Evolutionary conservation across 2,113 vertebrate genomes (phyloP).

Genomic region (Epinephelus moara): DNA sequence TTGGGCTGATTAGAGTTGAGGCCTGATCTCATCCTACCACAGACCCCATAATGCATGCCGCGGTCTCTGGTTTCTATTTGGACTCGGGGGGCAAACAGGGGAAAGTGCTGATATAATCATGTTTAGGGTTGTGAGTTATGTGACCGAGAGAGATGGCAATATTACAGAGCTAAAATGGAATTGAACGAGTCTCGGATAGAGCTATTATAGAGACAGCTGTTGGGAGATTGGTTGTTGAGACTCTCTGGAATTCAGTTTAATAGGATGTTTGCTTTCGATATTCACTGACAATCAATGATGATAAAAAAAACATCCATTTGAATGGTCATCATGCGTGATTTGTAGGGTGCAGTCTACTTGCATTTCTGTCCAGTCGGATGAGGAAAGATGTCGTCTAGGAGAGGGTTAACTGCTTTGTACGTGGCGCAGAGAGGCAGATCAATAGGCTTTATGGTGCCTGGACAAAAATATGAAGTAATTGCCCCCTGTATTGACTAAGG

Average conservation of each 20-base stretch:
- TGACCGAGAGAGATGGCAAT: slow-evolving; percentile 39
- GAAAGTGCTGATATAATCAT: slow-evolving; percentile 77
- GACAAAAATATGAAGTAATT: slow-evolving; percentile 73
- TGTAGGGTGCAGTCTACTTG: neutral
- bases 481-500: slow-evolving; percentile 61
- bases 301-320: slow-evolving; percentile 22
- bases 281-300: slow-evolving; percentile 15
- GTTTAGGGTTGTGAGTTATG: slow-evolving; percentile 65
- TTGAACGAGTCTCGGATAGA: slow-evolving; percentile 42
- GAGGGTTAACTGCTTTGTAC: slow-evolving; percentile 60
- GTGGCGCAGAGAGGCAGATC: slow-evolving; percentile 49
- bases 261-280: slow-evolving; percentile 38
- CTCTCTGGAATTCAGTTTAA: slow-evolving; percentile 23
- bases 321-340: slow-evolving; percentile 26
- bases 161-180: slow-evolving; percentile 56
- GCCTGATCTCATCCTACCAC: slow-evolving; percentile 77
- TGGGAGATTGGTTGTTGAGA: slow-evolving; percentile 38
- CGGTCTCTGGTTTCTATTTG: slow-evolving; percentile 70
- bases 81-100: slow-evolving; percentile 47
- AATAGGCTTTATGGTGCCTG: slow-evolving; percentile 69
- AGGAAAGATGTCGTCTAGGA: slow-evolving; percentile 20
- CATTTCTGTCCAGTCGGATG: slow-evolving; percentile 35
- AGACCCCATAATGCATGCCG: slow-evolving; percentile 64
- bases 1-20: slow-evolving; percentile 68
- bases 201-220: slow-evolving; percentile 26